Percentiles rank a stretch among this genome's conserved stretches.
These are phyloP conservation scores for Pangasianodon gigas DNA, from an alignment of 2,113 vertebrate genomes.

Conservation along the genomic window DNA sequence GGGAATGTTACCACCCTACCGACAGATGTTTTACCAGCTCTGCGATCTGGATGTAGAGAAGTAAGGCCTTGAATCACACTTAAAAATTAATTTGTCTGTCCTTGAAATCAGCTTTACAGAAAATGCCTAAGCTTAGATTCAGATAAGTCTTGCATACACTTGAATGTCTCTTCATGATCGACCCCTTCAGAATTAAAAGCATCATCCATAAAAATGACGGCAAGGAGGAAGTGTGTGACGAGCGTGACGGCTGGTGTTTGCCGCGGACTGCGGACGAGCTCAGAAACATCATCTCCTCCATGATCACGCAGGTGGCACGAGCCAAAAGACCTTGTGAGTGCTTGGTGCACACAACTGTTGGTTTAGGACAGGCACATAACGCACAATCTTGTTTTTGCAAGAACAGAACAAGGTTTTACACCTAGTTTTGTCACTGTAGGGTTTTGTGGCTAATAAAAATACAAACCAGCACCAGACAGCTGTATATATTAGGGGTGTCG, in stretches of 20 bases:
- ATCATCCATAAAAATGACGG: constrained; percentile 80
- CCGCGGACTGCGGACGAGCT: constrained; percentile 87
- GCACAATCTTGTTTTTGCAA: neutral
- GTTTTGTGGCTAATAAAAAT: neutral
- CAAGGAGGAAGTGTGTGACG: constrained; percentile 77
- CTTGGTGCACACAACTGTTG: neutral
- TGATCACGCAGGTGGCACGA: constrained; percentile 87
- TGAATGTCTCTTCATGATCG: neutral
- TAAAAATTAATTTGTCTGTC: neutral
- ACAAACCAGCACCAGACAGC: no score
- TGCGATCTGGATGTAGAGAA: constrained; percentile 90
- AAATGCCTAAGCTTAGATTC: no score
- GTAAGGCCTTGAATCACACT: constrained; percentile 63
- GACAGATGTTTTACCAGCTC: constrained; percentile 99
- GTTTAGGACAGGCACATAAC: neutral
- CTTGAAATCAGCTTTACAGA: neutral
- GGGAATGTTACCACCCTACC: constrained; percentile 88
- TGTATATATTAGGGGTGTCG: neutral
- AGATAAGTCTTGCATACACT: neutral
- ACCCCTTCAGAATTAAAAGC: constrained; percentile 75
- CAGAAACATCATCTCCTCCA: constrained; percentile 84
- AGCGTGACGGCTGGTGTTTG: constrained; percentile 92
- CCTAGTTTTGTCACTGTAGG: neutral
- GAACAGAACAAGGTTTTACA: neutral
- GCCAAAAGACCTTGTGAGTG: constrained; percentile 76